Base-by-base conservation (phyloP, 2,113 vertebrate species). In the Brachypodius melanocephalos region DNA sequence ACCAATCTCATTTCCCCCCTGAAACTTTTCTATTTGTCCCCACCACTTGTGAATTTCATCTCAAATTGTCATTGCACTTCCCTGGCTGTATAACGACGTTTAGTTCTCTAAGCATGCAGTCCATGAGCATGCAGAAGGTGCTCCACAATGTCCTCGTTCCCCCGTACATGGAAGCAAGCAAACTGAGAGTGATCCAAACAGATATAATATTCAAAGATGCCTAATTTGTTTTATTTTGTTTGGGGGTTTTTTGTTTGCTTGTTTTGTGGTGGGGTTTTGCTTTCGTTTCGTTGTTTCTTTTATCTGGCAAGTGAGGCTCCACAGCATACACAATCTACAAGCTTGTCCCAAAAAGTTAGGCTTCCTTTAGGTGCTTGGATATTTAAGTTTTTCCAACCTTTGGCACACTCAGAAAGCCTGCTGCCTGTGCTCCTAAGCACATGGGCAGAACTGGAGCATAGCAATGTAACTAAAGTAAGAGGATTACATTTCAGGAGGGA, bases 401-500 rank as follows among this genome's bases (percentile, higher is more conserved):
- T 57, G 49, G 46, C 54, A 43, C 2, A 8, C 0, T 16, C 20
- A 61, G 40, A 91, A 93, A 75, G 28, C 18, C 28, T 78, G 45
- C 45, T 68, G 65, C n/a, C 52, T 5, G 1, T 24, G 22, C 29
- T 77, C 22, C 51, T 46, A 59, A 51, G 48, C 77, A 54, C 28
- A 52, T 0, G 4, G 32, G 38, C 42, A 40, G 55, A 87, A 92
- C 49, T 36, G 36, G 48, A 94, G 46, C 88, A 85, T 3, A 79
- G 63, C 66, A 40, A 36, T 61, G 73, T 86, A 95, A 95, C 66
- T 32, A 38, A 92, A 86, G 75, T 76, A 95, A 95, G 91, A 95
- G 71, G 91, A 95, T 97, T 97, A 95, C 84, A 82, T 83, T 92
- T 69, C 94, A 89, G 81, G 62, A 95, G 77, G 84, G 87, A 79